Evolutionary conservation across 2,113 vertebrate genomes (phyloP).

Genomic region (Orientallactaga bullata): DNA sequence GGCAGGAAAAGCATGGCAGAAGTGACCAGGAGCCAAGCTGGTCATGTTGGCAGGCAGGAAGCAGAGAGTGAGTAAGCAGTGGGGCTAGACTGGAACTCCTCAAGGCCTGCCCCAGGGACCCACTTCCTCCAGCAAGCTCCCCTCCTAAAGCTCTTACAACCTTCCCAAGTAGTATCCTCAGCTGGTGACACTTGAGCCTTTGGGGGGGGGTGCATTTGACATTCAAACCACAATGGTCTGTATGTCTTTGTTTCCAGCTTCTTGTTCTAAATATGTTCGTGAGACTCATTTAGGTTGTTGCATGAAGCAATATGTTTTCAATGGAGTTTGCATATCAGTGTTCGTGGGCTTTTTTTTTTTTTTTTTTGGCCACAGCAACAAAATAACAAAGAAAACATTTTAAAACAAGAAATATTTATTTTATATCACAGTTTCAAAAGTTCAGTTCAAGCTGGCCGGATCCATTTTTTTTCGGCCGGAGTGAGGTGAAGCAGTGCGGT

Average conservation of each 20-base stretch:
- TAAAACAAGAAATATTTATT: not conserved
- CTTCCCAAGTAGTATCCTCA: too few species aligned
- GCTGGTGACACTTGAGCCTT: too few species aligned
- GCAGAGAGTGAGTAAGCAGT: too few species aligned
- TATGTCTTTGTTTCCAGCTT: not conserved
- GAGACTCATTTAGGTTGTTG: not conserved
- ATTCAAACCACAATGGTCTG: too few species aligned
- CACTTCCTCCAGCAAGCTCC: too few species aligned
- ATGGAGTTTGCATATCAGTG: not conserved
- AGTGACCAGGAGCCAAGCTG: too few species aligned
- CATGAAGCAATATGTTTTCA: not conserved
- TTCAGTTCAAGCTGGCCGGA: not conserved
- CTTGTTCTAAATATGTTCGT: not conserved
- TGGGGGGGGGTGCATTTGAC: not conserved
- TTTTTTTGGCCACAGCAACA: not conserved
- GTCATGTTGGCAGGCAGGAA: too few species aligned
- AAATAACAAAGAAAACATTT: not conserved
- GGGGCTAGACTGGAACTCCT: too few species aligned
- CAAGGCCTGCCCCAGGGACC: too few species aligned
- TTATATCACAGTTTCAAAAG: not conserved
- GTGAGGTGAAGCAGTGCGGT: not conserved
- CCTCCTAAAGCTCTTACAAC: too few species aligned
- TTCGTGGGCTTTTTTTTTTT: not conserved
- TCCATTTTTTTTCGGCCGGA: not conserved
- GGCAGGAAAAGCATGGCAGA: too few species aligned